phyloP scores from a whole-genome alignment of 2,113 vertebrate genomes.

The Microtus richardsoni region DNA sequence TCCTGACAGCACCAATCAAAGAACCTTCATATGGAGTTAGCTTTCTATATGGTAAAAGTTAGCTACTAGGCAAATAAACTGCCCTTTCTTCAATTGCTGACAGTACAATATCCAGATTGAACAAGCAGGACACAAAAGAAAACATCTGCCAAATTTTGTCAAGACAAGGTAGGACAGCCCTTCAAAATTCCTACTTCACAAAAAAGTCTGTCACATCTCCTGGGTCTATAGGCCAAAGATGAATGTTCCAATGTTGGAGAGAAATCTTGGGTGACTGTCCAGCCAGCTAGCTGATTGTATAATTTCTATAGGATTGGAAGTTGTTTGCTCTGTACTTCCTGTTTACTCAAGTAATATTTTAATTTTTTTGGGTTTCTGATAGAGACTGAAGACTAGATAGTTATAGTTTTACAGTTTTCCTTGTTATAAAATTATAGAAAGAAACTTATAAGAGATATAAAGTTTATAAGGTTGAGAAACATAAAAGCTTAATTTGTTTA shows the following conservation, averaged over 20 bases:
- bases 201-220: background rate
- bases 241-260: background rate
- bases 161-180: background rate
- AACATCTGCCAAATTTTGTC: background rate
- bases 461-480: background rate
- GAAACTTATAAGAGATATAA: background rate
- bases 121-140: background rate
- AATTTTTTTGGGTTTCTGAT: background rate
- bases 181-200: background rate
- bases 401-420: background rate
- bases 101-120: background rate
- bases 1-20: background rate
- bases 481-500: background rate
- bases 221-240: background rate
- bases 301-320: background rate
- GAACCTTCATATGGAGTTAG: background rate
- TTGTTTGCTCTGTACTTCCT: background rate
- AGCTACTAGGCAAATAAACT: background rate
- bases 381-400: background rate
- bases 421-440: background rate
- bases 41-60: background rate
- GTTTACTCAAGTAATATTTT: background rate
- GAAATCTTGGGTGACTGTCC: background rate
- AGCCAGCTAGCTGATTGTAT: background rate
- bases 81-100: background rate